Evolutionary conservation across 1,140 invertebrate genomes (phyloP).

Genomic region (Drusus annulatus): DNA sequence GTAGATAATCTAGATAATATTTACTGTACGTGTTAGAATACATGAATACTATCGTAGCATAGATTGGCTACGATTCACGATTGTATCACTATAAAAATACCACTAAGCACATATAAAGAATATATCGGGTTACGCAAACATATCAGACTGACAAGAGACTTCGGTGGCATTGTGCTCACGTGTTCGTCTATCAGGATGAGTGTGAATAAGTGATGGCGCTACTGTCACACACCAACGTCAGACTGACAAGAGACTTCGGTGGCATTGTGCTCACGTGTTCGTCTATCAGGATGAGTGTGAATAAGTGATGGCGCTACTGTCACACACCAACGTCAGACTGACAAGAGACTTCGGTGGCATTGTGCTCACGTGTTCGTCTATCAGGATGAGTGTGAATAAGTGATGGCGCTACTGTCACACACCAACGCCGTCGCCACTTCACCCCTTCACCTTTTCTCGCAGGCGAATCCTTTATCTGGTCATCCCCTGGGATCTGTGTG

Average conservation of each 20-base stretch:
- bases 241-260: not conserved
- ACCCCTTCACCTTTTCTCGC: conserved; percentile 41
- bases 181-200: conserved; percentile 7
- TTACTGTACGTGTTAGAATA: too few species aligned
- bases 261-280: conserved; percentile 20
- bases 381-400: conserved; percentile 24
- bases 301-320: conserved; percentile 28
- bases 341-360: conserved; percentile 8
- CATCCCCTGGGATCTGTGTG: conserved; percentile 32
- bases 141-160: conserved; percentile 12
- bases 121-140: not conserved
- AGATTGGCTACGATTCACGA: too few species aligned
- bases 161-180: conserved; percentile 17
- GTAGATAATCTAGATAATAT: too few species aligned
- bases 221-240: conserved; percentile 9
- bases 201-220: conserved; percentile 21
- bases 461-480: conserved; percentile 42
- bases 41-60: too few species aligned
- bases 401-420: conserved; percentile 20
- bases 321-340: not conserved
- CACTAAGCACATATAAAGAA: too few species aligned
- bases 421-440: not conserved
- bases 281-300: conserved; percentile 9
- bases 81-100: too few species aligned
- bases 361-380: conserved; percentile 18